phyloP scores from a whole-genome alignment of 1,140 invertebrate species.

The Caerostris darwini region DNA sequence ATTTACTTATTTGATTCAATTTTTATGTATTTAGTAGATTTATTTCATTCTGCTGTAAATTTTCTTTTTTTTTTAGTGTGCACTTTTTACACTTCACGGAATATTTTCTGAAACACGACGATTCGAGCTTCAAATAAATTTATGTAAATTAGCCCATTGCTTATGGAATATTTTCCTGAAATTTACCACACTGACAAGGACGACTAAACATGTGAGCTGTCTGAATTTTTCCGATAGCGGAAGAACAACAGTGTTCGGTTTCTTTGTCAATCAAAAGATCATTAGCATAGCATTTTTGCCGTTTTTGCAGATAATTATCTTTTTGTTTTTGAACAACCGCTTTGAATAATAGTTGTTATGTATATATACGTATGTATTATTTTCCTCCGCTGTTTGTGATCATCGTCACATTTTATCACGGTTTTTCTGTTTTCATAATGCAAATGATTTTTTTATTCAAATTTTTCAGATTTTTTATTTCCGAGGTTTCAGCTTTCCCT shows the following conservation, averaged over 20 bases:
- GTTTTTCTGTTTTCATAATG: not conserved
- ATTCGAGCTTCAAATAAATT: too few relatives aligned
- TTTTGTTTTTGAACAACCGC: not conserved
- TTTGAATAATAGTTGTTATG: not conserved
- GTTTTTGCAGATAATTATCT: slow-evolving; percentile 1
- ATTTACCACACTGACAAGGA: too few relatives aligned
- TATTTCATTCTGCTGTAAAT: too few relatives aligned
- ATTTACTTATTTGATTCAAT: too few relatives aligned
- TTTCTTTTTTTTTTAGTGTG: too few relatives aligned
- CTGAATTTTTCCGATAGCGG: not conserved
- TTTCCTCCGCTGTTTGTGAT: not conserved
- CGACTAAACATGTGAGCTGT: not conserved
- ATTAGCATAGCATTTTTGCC: not conserved
- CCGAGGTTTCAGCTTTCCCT: not conserved
- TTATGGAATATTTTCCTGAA: too few relatives aligned
- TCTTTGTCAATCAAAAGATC: not conserved
- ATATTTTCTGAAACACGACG: too few relatives aligned
- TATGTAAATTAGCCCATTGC: too few relatives aligned
- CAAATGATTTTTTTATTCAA: not conserved
- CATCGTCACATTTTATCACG: not conserved
- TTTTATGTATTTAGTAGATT: too few relatives aligned
- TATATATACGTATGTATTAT: not conserved
- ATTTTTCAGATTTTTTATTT: not conserved
- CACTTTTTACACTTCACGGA: too few relatives aligned
- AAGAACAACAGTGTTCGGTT: not conserved